These are phyloP conservation scores for Eudorcas thomsonii DNA, from an alignment of 2,113 vertebrate genomes.

Conservation along the genomic window DNA sequence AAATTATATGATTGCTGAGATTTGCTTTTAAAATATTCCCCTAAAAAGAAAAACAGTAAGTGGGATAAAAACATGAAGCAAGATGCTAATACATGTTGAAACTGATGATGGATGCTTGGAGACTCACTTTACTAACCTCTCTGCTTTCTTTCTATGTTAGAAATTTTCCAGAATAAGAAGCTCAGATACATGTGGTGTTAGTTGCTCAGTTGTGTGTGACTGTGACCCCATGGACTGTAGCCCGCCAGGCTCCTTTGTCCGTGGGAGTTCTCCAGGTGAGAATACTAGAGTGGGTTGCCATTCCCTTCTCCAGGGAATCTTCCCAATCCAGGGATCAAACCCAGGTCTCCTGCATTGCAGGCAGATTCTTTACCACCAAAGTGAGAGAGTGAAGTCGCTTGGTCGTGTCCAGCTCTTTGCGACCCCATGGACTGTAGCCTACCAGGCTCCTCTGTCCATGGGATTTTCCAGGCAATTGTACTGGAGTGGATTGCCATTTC, in stretches of 20 bases:
- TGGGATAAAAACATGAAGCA: not conserved
- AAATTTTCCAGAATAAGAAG: not conserved
- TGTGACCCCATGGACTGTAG: not conserved
- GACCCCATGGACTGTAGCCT: not conserved
- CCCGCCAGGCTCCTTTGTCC: not conserved
- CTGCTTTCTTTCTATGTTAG: not conserved
- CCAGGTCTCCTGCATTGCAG: not conserved
- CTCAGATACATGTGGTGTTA: not conserved
- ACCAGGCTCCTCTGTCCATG: not conserved
- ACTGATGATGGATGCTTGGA: not conserved
- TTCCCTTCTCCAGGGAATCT: not conserved
- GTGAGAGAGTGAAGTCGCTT: too few species aligned
- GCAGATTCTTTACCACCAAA: not conserved
- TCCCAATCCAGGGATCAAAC: not conserved
- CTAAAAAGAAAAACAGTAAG: not conserved
- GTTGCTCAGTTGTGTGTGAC: not conserved
- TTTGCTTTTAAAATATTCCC: not conserved
- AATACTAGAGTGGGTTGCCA: not conserved
- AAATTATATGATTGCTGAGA: not conserved
- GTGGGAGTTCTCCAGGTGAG: not conserved
- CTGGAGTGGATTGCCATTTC: not conserved
- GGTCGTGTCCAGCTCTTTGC: too few species aligned
- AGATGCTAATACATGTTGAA: not conserved
- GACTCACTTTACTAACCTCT: not conserved
- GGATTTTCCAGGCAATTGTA: not conserved